These are phyloP conservation scores for Scatophagus argus DNA, from an alignment of 2,113 vertebrate genomes.

Conservation along the genomic window DNA sequence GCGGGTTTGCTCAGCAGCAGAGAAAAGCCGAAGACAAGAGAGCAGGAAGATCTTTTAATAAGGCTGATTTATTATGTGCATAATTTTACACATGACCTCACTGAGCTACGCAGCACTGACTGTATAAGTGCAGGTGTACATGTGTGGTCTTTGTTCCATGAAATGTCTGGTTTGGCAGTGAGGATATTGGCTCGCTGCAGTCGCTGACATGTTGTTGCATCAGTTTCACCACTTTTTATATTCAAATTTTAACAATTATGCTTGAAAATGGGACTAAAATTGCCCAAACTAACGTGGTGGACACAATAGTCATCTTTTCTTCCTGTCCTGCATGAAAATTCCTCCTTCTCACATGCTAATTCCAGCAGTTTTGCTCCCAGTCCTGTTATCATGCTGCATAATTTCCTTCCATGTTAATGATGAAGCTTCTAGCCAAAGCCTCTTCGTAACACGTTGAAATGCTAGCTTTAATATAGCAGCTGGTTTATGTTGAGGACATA, in stretches of 20 bases:
- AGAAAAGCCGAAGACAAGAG: constrained; percentile 6
- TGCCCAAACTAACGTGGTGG: neutral
- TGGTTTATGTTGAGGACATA: constrained; percentile 30
- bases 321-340: neutral
- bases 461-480: neutral
- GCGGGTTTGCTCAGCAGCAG: neutral
- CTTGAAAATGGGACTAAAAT: neutral
- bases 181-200: too few species aligned
- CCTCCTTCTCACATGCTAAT: neutral
- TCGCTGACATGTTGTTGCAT: neutral
- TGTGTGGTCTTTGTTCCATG: neutral
- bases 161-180: too few species aligned
- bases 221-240: neutral
- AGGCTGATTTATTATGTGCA: constrained; percentile 42
- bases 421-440: neutral
- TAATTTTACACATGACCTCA: constrained; percentile 9
- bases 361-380: neutral
- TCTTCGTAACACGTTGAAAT: neutral
- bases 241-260: neutral
- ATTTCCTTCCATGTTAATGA: neutral
- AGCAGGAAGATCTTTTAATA: constrained; percentile 15
- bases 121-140: neutral
- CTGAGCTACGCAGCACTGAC: neutral
- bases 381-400: neutral
- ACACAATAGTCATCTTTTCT: neutral